phyloP scores from a whole-genome alignment of 1,140 invertebrate species.

The Drosophila chauvacae region DNA sequence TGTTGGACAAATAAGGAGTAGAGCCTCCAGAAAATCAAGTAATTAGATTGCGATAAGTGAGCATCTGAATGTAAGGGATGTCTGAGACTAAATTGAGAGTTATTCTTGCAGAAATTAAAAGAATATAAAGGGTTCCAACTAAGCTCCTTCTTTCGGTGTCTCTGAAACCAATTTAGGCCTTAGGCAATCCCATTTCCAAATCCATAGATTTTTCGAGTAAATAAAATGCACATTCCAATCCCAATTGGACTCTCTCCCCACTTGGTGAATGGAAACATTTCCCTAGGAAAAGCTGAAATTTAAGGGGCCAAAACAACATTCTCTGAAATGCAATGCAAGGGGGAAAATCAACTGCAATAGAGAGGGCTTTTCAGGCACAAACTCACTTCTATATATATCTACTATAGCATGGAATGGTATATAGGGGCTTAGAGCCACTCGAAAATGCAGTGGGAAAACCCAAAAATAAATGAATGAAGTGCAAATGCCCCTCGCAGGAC shows the following conservation, averaged over 20 bases:
- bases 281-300: conserved; percentile 12
- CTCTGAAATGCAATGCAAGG: conserved; percentile 51
- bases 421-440: conserved; percentile 11
- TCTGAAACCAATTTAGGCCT: conserved; percentile 23
- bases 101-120: background rate
- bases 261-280: conserved; percentile 31
- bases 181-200: background rate
- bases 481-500: conserved; percentile 28
- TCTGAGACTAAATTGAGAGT: background rate
- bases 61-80: conserved; percentile 8
- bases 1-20: conserved; percentile 25
- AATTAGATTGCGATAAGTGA: conserved; percentile 44
- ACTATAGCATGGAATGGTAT: background rate
- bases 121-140: too few relatives aligned
- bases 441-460: conserved; percentile 17
- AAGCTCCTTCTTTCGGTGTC: background rate
- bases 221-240: conserved; percentile 24
- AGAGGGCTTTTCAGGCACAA: background rate
- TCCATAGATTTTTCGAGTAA: conserved; percentile 5
- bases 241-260: background rate
- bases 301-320: conserved; percentile 16
- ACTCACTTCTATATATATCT: background rate
- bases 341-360: conserved; percentile 13
- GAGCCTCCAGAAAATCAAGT: conserved; percentile 20
- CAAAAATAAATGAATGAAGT: conserved; percentile 45